These are phyloP conservation scores for Falcunculus frontatus DNA, from an alignment of 2,113 vertebrate genomes.

Conservation along the genomic window DNA sequence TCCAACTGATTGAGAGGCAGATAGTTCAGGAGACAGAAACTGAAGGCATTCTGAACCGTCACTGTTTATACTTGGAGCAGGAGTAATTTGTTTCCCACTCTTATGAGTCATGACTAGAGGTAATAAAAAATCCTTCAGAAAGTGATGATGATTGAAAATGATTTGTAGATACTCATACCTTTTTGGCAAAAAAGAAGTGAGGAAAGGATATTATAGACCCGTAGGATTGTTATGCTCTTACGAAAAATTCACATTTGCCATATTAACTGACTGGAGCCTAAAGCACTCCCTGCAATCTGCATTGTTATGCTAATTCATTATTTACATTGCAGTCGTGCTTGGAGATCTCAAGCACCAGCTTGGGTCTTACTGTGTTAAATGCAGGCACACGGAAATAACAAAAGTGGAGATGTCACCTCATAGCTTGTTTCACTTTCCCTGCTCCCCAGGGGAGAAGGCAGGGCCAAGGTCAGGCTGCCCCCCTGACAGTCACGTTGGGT, in stretches of 20 bases:
- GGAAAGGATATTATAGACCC: neutral
- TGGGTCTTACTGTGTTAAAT: neutral
- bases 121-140: neutral
- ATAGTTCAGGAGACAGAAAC: constrained; percentile 8
- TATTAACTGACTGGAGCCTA: neutral
- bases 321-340: neutral
- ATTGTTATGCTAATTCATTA: neutral
- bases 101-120: constrained; percentile 18
- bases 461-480: neutral
- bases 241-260: neutral
- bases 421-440: neutral
- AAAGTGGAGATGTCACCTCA: neutral
- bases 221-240: neutral
- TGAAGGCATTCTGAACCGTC: neutral
- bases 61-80: neutral
- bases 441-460: neutral
- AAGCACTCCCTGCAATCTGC: neutral
- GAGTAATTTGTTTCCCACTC: constrained; percentile 13
- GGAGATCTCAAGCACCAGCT: neutral
- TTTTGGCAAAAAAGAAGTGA: neutral
- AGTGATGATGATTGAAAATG: neutral
- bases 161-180: neutral
- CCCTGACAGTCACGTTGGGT: neutral
- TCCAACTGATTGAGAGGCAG: neutral
- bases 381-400: neutral